phyloP scores from a whole-genome alignment of 2,888 invertebrate genomes.

The Taenaris catops region DNA sequence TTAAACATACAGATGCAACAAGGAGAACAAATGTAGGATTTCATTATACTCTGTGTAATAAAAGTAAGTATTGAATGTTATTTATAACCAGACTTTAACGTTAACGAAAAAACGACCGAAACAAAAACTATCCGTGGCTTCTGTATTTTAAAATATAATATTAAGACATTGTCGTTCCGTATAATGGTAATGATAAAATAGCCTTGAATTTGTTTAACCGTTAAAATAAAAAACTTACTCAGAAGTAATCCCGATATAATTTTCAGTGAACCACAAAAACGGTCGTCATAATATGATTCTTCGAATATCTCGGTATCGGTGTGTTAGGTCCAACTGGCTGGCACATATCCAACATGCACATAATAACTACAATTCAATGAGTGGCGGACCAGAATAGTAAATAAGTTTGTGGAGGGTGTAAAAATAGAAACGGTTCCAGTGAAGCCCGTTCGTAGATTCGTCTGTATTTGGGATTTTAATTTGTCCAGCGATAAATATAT shows the following conservation, averaged over 20 bases:
- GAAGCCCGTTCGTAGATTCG: too few relatives aligned
- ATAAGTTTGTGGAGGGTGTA: slow-evolving; percentile 75
- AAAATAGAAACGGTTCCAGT: slow-evolving; percentile 75
- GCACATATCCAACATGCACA: slow-evolving; percentile 76
- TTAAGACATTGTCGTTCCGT: too few relatives aligned
- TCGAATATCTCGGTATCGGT: slow-evolving; percentile 70
- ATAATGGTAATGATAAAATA: neutral
- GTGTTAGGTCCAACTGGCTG: slow-evolving; percentile 65
- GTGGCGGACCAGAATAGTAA: slow-evolving; percentile 79
- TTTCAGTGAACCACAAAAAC: slow-evolving; percentile 16
- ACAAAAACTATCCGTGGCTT: too few relatives aligned
- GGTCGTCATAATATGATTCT: slow-evolving; percentile 47
- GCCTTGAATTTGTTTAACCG: slow-evolving; percentile 16
- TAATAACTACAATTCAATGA: slow-evolving; percentile 80
- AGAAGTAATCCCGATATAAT: slow-evolving; percentile 14
- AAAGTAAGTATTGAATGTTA: too few relatives aligned
- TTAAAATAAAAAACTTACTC: slow-evolving; percentile 11
- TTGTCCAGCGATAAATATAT: too few relatives aligned
- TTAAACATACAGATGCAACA: too few relatives aligned
- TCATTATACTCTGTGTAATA: too few relatives aligned
- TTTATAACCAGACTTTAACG: too few relatives aligned
- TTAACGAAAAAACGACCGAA: too few relatives aligned
- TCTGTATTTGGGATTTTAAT: too few relatives aligned
- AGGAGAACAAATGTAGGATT: too few relatives aligned
- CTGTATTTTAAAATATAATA: too few relatives aligned